Percentiles rank a stretch among this genome's conserved stretches.
phyloP scores from a whole-genome alignment of 2,888 invertebrate genomes.

The Folsomia candida region DNA sequence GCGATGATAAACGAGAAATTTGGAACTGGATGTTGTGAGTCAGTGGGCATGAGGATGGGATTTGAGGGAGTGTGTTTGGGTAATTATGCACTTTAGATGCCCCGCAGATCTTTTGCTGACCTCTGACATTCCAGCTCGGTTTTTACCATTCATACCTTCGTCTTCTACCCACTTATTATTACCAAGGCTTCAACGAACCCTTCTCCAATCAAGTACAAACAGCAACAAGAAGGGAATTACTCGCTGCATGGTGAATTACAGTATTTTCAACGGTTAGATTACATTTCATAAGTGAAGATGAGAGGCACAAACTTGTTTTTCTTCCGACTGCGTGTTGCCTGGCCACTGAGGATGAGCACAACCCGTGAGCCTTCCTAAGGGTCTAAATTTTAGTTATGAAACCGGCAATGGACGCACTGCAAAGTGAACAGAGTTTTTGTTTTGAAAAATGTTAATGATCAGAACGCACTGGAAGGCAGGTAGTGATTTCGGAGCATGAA shows the following conservation, averaged over 20 bases:
- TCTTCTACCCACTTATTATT: background rate
- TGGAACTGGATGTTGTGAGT: background rate
- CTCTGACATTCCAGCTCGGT: constrained; percentile 9
- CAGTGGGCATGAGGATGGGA: background rate
- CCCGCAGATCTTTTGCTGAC: constrained; percentile 9
- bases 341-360: no score
- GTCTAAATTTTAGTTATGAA: no score
- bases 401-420: no score
- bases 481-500: background rate
- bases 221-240: background rate
- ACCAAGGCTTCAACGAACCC: background rate
- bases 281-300: background rate
- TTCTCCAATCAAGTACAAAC: background rate
- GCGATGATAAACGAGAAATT: background rate
- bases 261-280: background rate
- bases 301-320: background rate
- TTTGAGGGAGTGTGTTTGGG: constrained; percentile 1
- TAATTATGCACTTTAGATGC: constrained; percentile 11
- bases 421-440: background rate
- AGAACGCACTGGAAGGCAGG: background rate
- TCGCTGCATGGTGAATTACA: background rate
- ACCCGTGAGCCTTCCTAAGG: no score
- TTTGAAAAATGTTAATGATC: constrained; percentile 12
- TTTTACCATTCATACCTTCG: constrained; percentile 4
- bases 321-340: no score